Evolutionary conservation across 2,888 invertebrate species (phyloP), one percentile per base, ranked within the genome.

Genomic region (Germaria angustata): DNA sequence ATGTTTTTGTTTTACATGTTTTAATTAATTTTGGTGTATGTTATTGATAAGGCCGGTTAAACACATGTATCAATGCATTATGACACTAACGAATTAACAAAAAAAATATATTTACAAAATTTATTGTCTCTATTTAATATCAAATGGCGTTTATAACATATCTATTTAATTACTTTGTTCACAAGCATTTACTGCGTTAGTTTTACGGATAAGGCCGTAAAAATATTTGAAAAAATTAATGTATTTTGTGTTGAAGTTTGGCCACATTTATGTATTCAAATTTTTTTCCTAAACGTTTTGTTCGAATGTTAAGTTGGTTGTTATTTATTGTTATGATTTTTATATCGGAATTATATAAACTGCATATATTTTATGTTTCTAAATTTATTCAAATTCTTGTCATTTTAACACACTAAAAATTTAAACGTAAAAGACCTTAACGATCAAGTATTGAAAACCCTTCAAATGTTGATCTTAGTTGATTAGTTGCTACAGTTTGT

Each of bases 361-460:
- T 63, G 28, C 24, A 44, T 61, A 44, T 17, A 15, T 44, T 63
- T 63, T 13, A 28, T 28, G 17, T 44, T 44, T 63, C 1, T 8
- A 17, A 63, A 39, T 44, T 44, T 63, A 32, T 44, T 44, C 28
- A 44, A 32, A 1, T 41, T 15, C 22, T 22, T 49, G 22, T 44
- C 28, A 44, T 11, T 61, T 61, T 44, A 28, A 28, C 41, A 53
- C 15, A 41, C 5, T 1, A 28, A 61, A 61, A 9, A 22, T 24
- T 39, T 46, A 13, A 28, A 44, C 17, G 22, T 13, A 46, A 24
- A 24, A 57, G 75, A 44, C 75, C 65, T 66, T 57, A 76, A 34
- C 57, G 28, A 57, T 57, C 44, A 46, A 59, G 17, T 59, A 39
- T 24, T 13, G n/a, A 24, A 39, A 41, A 57, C 57, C 15, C 69